phyloP scores from a whole-genome alignment of 2,797 vertebrate genomes.

The Poecilia wingei region DNA sequence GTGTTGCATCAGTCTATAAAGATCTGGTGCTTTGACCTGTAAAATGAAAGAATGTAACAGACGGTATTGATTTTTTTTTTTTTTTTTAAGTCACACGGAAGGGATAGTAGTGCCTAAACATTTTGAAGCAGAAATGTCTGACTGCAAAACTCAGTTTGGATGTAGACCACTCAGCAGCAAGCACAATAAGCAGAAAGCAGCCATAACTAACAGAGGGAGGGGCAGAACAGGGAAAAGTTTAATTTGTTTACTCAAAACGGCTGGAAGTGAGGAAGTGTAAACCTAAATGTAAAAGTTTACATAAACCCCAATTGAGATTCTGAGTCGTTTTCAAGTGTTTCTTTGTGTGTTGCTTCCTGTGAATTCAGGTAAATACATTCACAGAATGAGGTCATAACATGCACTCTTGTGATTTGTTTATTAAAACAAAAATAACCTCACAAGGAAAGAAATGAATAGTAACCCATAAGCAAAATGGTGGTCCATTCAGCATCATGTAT shows the following conservation, averaged over 20 bases:
- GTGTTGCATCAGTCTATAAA: background rate
- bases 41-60: slow-evolving; percentile 28
- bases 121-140: slow-evolving; percentile 43
- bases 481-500: background rate
- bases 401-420: slow-evolving; percentile 27
- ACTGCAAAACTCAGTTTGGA: slow-evolving; percentile 65
- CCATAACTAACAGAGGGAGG: slow-evolving; percentile 61
- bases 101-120: slow-evolving; percentile 22
- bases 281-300: slow-evolving; percentile 1
- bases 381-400: slow-evolving; percentile 20
- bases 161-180: slow-evolving; percentile 72
- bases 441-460: slow-evolving; percentile 17
- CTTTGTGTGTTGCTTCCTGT: background rate
- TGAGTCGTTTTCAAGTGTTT: background rate
- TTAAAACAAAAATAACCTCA: slow-evolving; percentile 37
- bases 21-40: slow-evolving; percentile 6
- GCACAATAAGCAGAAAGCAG: slow-evolving; percentile 51
- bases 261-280: slow-evolving; percentile 22
- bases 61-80: background rate
- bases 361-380: slow-evolving; percentile 31
- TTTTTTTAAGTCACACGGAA: too few species aligned
- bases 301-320: background rate
- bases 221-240: slow-evolving; percentile 45
- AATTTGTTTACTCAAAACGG: slow-evolving; percentile 35
- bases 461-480: background rate